Base-by-base conservation (phyloP, 2,113 vertebrate genomes). In the Peromyscus leucopus region DNA sequence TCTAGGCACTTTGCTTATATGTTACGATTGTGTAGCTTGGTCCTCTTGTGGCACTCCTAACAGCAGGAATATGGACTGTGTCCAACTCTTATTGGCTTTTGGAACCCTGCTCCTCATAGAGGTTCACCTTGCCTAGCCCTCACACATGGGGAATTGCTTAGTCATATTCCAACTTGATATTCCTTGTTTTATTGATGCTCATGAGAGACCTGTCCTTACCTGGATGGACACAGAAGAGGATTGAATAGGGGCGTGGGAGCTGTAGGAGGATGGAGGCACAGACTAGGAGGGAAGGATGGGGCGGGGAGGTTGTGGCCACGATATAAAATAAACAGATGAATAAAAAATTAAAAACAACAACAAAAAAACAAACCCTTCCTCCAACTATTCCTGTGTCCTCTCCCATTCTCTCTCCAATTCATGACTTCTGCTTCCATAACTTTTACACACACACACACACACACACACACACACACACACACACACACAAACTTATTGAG, bases 241-340 rank as follows among this genome's bases (percentile, higher is more conserved):
- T 19, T 2, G 33, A 15, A n/a, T n/a, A 19, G 2, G 16, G 16
- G 33, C 15, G 6, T 36, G 69, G 33, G 16, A 71, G 5, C 2
- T 71, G 36, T 28, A 31, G 28, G 65, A 31, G 28, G 12, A 33
- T 67, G 36, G 33, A 16, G 5, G 16, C 17, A 36, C 7, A 4
- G 69, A 71, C 69, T 8, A 33, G 36, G 69, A 36, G 7, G 36
- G 36, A 36, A n/a, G 2, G 16, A 71, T 71, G 1, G 69, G 69
- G 33, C 1, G 13, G 11, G 31, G 67, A 71, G 33, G 33, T 5
- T 71, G 33, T 17, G 2, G 36, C 16, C 0, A 36, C 0, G 17
- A 71, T 19, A 16, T 71, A n/a, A 71, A 71, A 71, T 71, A 71
- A 71, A 36, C 17, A 36, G 6, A 71, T 71, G 33, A 36, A 36